These are phyloP conservation scores for Montipora capitata DNA, from an alignment of 92 coral and sea anemone species.

Conservation along the genomic window DNA sequence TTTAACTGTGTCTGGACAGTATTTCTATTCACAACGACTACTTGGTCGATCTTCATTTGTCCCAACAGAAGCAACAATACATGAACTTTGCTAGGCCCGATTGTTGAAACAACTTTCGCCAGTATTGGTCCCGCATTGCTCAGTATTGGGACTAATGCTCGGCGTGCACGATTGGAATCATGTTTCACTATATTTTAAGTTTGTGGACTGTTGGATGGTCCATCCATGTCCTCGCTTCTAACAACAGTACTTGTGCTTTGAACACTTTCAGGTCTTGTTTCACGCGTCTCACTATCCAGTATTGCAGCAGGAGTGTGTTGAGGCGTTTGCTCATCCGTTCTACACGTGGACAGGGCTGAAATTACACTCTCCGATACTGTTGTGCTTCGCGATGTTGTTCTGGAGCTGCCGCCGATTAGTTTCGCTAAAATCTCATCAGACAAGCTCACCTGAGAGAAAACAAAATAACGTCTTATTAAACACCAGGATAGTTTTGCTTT, in stretches of 20 bases:
- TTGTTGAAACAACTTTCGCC: too few species aligned
- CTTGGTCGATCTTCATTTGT: too few species aligned
- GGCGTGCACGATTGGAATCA: not conserved
- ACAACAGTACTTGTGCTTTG: not conserved
- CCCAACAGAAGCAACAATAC: too few species aligned
- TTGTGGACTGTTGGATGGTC: not conserved
- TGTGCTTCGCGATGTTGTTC: slow-evolving; percentile 95
- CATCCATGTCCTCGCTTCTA: not conserved
- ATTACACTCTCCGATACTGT: slow-evolving; percentile 87
- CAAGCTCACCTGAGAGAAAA: slow-evolving; percentile 66
- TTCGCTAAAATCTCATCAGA: slow-evolving; percentile 87
- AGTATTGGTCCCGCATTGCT: too few species aligned
- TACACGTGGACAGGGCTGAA: slow-evolving; percentile 79
- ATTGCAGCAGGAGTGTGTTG: not conserved
- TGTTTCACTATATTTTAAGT: not conserved
- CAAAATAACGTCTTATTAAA: not conserved
- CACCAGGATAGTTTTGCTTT: too few species aligned
- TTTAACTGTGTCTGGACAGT: too few species aligned
- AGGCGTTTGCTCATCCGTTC: not conserved
- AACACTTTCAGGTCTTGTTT: not conserved
- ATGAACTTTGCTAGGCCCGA: too few species aligned
- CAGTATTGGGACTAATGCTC: not conserved
- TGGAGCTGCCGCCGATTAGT: slow-evolving; percentile 87
- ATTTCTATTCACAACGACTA: too few species aligned
- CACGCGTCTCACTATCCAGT: not conserved